phyloP scores from a whole-genome alignment of 2,113 vertebrate species.

The Leucopsar rothschildi region DNA sequence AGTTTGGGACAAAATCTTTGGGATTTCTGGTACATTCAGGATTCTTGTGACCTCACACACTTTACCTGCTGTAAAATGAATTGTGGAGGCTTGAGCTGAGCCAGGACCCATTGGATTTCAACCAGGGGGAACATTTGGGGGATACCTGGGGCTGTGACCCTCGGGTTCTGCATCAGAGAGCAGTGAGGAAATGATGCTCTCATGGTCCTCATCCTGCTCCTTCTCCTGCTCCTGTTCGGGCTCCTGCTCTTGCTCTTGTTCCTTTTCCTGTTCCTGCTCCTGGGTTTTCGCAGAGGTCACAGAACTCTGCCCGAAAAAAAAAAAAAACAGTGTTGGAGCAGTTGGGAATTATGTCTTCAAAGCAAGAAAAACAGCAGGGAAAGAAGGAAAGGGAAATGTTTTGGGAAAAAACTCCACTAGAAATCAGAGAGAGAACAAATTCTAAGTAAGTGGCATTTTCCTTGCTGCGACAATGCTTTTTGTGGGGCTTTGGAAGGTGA shows the following conservation, averaged over 20 bases:
- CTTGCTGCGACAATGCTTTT: fast-evolving
- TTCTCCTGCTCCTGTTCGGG: not conserved
- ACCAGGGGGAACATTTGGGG: not conserved
- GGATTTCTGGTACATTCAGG: not conserved
- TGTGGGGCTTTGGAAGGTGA: not conserved
- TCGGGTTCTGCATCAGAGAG: fast-evolving
- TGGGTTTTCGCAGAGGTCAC: not conserved
- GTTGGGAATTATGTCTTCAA: not conserved
- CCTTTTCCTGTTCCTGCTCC: not conserved
- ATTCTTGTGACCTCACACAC: not conserved
- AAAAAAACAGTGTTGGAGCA: not conserved
- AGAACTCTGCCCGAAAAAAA: not conserved
- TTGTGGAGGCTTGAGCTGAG: not conserved
- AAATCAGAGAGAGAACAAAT: not conserved
- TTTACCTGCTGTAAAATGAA: not conserved
- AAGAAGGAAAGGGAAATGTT: not conserved
- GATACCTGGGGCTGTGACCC: not conserved
- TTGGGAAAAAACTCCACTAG: not conserved
- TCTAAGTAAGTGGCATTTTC: fast-evolving
- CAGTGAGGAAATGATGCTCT: not conserved
- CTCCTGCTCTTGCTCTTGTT: not conserved
- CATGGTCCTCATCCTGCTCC: not conserved
- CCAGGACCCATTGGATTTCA: not conserved
- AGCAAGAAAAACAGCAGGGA: not conserved
- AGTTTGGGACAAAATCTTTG: not conserved